phyloP scores from a whole-genome alignment of 1,140 invertebrate genomes.

The Calephelis virginiensis region DNA sequence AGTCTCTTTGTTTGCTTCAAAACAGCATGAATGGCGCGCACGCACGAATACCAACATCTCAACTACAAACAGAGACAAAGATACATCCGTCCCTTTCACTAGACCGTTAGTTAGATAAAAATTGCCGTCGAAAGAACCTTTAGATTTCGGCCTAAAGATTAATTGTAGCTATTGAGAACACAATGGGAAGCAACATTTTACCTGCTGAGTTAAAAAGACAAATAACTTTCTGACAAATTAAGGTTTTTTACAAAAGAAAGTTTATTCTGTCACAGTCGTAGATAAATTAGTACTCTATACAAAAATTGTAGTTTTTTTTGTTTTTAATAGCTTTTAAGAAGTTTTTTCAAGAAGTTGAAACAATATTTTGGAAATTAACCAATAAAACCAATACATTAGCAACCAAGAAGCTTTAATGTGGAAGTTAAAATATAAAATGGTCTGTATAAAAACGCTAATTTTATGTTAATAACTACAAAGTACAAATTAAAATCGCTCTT shows the following conservation, averaged over 20 bases:
- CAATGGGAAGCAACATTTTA: conserved; percentile 25
- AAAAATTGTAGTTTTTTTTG: not conserved
- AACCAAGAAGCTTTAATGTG: too few relatives aligned
- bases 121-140: conserved; percentile 33
- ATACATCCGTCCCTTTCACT: conserved; percentile 25
- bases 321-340: too few relatives aligned
- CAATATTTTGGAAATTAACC: too few relatives aligned
- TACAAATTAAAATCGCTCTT: too few relatives aligned
- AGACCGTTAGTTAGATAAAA: conserved; percentile 38
- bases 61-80: conserved; percentile 24
- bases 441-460: too few relatives aligned
- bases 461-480: too few relatives aligned
- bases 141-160: conserved; percentile 32
- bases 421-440: too few relatives aligned
- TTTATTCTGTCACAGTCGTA: not conserved
- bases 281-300: not conserved
- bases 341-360: too few relatives aligned
- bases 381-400: too few relatives aligned
- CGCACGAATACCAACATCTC: conserved; percentile 31
- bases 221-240: conserved; percentile 18
- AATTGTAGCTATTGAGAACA: conserved; percentile 26
- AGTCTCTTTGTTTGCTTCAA: conserved; percentile 25
- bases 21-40: conserved; percentile 40
- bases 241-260: conserved; percentile 5
- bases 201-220: conserved; percentile 7